Base-by-base conservation (phyloP, 2,888 invertebrate species). In the Limnephilus rhombicus region DNA sequence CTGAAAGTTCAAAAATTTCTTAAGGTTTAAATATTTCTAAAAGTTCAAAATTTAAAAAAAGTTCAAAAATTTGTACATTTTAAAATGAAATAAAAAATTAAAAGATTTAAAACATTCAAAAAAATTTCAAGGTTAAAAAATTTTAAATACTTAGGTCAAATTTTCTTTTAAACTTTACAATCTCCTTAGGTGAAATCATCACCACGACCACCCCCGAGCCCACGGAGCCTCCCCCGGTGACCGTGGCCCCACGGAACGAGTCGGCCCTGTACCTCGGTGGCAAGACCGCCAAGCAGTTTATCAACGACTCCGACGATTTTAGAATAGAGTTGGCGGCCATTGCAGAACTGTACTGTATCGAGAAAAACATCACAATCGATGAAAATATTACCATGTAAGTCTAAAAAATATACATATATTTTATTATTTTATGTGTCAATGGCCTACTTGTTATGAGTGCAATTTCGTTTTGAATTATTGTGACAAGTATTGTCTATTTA, bases 281-380 rank as follows among this genome's bases (percentile, higher is more conserved):
- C 0, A 85, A 95, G 0, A 94, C 94, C 0, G 92, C 95, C 4
- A 89, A 93, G 0, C 91, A 94, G n/a, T 96, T 96, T 94, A 41
- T 93, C 0, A 86, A 94, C 0, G 93, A 95, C 4, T 93, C 94
- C 49, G 95, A 95, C 1, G 93, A 94, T 18, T 96, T 96, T 95
- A 93, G 94, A 0, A 90, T 93, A 1, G 94, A 96, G 24, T 87
- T 96, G 0, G 96, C 96, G 18, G 95, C 95, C 37, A 96, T 96
- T 95, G 96, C 96, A 0, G 94, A 95, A 1, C 93, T 94, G 93
- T 96, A 96, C 92, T 95, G 96, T 91, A 94, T 92, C 24, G 94
- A 94, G 0, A 95, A 95, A 24, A 93, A 94, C 0, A 95, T 96
- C n/a, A 94, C 95, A 0, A 94, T 94, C 2, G 96, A 95, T 91